Evolutionary conservation across 2,888 invertebrate genomes (phyloP).

Genomic region (Nemotelus nigrinus): DNA sequence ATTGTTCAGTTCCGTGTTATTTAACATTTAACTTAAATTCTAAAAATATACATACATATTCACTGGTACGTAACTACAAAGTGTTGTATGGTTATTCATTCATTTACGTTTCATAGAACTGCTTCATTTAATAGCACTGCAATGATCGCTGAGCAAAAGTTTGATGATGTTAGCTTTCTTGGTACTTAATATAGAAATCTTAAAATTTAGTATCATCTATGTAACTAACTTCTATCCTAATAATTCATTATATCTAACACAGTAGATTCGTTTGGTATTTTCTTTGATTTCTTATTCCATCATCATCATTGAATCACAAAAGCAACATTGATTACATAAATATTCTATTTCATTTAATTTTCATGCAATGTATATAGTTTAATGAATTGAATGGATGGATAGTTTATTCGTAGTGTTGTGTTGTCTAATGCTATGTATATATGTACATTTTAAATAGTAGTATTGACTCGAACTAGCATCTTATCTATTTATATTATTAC

Average conservation of each 20-base stretch:
- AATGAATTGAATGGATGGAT: background rate
- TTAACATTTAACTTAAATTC: background rate
- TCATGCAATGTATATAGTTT: conserved; percentile 4
- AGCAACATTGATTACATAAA: background rate
- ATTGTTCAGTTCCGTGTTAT: conserved; percentile 24
- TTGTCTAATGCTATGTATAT: background rate
- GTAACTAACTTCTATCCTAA: conserved; percentile 1
- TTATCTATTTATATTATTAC: too few relatives aligned
- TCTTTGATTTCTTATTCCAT: conserved; percentile 2
- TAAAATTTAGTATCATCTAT: background rate
- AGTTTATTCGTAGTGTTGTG: background rate
- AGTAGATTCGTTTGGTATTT: conserved; percentile 7
- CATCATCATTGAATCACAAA: conserved; percentile 5
- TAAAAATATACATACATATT: background rate
- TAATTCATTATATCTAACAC: conserved; percentile 15
- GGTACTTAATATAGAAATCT: conserved; percentile 23
- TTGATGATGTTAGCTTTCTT: conserved; percentile 40
- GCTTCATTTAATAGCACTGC: conserved; percentile 29
- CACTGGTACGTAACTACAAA: background rate
- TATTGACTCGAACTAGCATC: too few relatives aligned
- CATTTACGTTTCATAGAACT: background rate
- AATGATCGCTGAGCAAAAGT: conserved; percentile 42
- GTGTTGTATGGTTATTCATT: background rate
- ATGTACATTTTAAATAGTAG: too few relatives aligned
- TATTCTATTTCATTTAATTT: background rate